Evolutionary conservation across 2,888 invertebrate genomes (phyloP), one percentile per base, ranked within the genome.

Genomic region (Volucella inflata): DNA sequence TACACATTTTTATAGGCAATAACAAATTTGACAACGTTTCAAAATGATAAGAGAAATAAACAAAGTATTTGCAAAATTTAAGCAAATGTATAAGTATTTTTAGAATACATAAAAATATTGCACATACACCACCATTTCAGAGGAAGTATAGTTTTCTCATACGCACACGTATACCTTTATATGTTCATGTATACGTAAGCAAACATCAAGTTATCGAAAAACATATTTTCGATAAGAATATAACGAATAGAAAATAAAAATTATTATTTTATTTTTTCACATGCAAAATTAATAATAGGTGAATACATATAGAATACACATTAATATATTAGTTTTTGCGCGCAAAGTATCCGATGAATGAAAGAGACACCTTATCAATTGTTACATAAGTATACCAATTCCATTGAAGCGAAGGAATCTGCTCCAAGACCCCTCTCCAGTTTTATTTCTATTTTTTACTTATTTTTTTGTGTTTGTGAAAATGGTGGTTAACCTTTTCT

Each of bases 301-400:
- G 36, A 6, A 36, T n/a, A 36, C 12, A 30, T 12, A 53, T 53
- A 36, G 12, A 30, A 36, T 57, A 9, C 1, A 21, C n/a, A 36
- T 57, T 42, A 30, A 60, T 60, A 42, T 67, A 44, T 21, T 17
- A 48, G 8, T 57, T 17, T 75, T 81, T 81, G 68, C 80, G 75
- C 80, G 80, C 75, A 64, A 30, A 68, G 46, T 53, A 30, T 48
- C 17, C n/a, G 40, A 2, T 3, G 2, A 64, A 30, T 6, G 16
- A 46, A 21, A 14, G n/a, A 17, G 17, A 16, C 21, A 21, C 40
- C 36, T 71, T 77, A 71, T 82, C 71, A 60, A 55, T 40, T 60
- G 77, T 82, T 82, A 82, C 82, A 77, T 82, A 82, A 82, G 75
- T 44, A 17, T 17, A 59, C 55, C 42, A 12, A 42, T 16, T 70